Evolutionary conservation across 2,113 vertebrate genomes (phyloP), one percentile per base, ranked within the genome.

Genomic region (Onychostruthus taczanowskii): DNA sequence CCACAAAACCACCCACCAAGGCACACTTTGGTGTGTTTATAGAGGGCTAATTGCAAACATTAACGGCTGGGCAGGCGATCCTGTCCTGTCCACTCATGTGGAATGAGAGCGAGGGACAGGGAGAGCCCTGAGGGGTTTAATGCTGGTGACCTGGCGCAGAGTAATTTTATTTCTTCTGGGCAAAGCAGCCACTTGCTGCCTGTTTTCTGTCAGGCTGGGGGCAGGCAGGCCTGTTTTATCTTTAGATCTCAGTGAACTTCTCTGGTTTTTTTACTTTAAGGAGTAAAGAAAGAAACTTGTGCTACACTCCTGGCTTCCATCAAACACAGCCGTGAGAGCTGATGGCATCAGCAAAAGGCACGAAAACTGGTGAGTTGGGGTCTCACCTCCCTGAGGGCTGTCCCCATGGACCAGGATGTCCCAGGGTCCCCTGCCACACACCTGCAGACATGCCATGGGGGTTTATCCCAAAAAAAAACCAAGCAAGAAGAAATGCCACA

Each of bases 301-400:
- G 0, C 20, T 16, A 39, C 2, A 2, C 16, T 3, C 0, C 27
- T 6, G 3, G 9, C 16, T 52, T 69, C n/a, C 67, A n/a, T 5
- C 0, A 41, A 82, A 75, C 0, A 0, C 56, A 41, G 33, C 52
- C 0, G 0, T 26, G 50, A 66, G 30, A 83, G 35, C 44, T 11
- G 43, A 14, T 1, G 8, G 74, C 56, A 43, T n/a, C 39, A 50
- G 13, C 62, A 30, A 69, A 64, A 61, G 21, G 30, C 39, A 79
- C 0, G 0, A 35, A 64, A 50, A 1, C 0, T 0, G 0, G n/a
- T 7, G 12, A 82, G 70, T 24, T 2, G 3, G 18, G 13, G 14
- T 89, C 44, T 68, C 81, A 39, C 27, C 50, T 69, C 37, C 68
- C 53, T 8, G 1, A 50, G 64, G 44, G 78, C 49, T 64, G 31